A percentile compares a stretch with the other conserved stretches of the same genome.
Conservation (phyloP, 2,113 vertebrate species). For the Vombatus ursinus region DNA sequence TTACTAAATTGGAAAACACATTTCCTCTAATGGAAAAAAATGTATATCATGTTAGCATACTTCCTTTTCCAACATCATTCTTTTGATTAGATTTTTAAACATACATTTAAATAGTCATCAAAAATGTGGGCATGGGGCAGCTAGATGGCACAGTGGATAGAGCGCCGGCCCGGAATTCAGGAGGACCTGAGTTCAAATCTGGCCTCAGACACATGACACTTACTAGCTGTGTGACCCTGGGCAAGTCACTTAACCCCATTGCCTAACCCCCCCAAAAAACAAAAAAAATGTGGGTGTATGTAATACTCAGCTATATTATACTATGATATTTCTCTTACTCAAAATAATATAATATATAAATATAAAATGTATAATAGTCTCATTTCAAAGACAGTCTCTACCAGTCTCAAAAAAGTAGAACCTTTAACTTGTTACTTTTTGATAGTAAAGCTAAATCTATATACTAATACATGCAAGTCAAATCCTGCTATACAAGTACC, state of each 20-base stretch:
- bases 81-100: not conserved
- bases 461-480: not conserved
- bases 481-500: not conserved
- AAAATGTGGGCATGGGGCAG: too few species aligned
- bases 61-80: not conserved
- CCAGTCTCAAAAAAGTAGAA: not conserved
- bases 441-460: not conserved
- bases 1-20: not conserved
- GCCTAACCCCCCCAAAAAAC: too few species aligned
- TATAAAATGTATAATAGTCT: too few species aligned
- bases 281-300: not conserved
- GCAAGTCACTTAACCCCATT: too few species aligned
- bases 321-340: not conserved
- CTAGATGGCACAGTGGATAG: too few species aligned
- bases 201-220: too few species aligned
- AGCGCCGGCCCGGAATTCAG: too few species aligned
- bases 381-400: not conserved
- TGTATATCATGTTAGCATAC: not conserved
- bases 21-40: not conserved
- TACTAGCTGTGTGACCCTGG: too few species aligned
- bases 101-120: not conserved
- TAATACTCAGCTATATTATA: not conserved
- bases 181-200: too few species aligned
- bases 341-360: not conserved
- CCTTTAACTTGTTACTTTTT: not conserved